Percentiles rank a stretch among this genome's conserved stretches.
Evolutionary conservation across 2,888 invertebrate genomes (phyloP).

Genomic region (Meghimatium bilineatum): DNA sequence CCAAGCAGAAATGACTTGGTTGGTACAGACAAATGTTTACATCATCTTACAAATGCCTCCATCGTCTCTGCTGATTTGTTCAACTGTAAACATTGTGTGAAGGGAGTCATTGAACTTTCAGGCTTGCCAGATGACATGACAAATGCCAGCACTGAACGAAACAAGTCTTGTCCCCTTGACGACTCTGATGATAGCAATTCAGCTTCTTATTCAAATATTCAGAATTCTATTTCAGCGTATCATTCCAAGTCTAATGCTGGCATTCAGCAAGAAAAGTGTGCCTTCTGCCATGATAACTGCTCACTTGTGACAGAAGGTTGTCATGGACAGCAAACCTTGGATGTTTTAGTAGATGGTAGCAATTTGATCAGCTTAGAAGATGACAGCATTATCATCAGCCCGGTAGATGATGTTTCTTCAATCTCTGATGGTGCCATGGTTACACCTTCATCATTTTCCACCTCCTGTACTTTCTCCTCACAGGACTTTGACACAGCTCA

Average conservation of each 20-base stretch:
- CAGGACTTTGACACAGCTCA: constrained; percentile 30
- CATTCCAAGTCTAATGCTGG: not conserved
- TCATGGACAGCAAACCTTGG: not conserved
- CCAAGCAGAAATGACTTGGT: too few relatives aligned
- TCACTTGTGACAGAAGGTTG: not conserved
- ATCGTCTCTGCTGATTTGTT: not conserved
- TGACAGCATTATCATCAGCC: not conserved
- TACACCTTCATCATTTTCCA: constrained; percentile 19
- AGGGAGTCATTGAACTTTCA: too few relatives aligned
- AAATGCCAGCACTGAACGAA: too few relatives aligned
- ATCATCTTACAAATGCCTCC: not conserved
- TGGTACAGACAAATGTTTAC: too few relatives aligned
- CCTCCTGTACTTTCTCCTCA: constrained; percentile 14
- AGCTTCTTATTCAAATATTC: too few relatives aligned
- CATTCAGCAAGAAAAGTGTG: not conserved
- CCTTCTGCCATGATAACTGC: not conserved
- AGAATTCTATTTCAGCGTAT: too few relatives aligned
- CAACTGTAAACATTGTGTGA: not conserved
- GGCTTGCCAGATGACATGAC: too few relatives aligned
- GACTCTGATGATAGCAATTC: too few relatives aligned
- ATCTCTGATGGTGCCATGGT: constrained; percentile 22
- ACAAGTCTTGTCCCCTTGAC: too few relatives aligned
- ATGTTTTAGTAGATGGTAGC: not conserved
- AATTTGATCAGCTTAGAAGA: not conserved
- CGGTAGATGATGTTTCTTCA: constrained; percentile 10